These are phyloP conservation scores for Anarhynchus alexandrinus DNA, from an alignment of 2,113 vertebrate species.

Conservation along the genomic window DNA sequence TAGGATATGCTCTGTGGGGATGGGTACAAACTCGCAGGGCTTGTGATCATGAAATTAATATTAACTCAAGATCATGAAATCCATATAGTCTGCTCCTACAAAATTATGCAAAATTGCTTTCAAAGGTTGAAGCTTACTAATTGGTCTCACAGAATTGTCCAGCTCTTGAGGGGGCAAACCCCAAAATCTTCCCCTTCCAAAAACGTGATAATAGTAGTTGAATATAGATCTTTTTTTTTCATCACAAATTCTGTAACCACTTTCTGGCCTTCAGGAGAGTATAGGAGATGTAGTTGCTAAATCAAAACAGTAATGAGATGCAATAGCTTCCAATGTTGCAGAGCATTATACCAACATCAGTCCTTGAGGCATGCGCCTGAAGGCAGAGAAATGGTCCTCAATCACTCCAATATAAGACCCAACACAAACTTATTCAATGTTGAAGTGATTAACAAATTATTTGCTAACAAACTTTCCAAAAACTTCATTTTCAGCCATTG, in stretches of 20 bases:
- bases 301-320: not conserved
- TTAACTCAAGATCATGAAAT: not conserved
- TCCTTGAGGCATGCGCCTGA: not conserved
- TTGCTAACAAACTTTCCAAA: not conserved
- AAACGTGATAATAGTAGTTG: not conserved
- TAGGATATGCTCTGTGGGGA: not conserved
- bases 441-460: not conserved
- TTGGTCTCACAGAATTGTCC: not conserved
- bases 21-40: not conserved
- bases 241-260: not conserved
- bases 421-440: not conserved
- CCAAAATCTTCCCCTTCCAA: not conserved
- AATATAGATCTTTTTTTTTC: no score
- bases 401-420: not conserved
- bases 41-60: not conserved
- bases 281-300: not conserved
- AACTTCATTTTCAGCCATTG: rapidly evolving
- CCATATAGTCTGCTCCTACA: not conserved
- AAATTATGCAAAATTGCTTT: not conserved
- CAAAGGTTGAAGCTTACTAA: not conserved
- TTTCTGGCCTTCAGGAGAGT: not conserved
- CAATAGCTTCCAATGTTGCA: not conserved
- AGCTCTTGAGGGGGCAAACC: not conserved
- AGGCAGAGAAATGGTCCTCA: not conserved
- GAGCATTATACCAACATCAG: not conserved